Conservation (phyloP, 2,888 invertebrate genomes). For the Apodemia hepburni region DNA sequence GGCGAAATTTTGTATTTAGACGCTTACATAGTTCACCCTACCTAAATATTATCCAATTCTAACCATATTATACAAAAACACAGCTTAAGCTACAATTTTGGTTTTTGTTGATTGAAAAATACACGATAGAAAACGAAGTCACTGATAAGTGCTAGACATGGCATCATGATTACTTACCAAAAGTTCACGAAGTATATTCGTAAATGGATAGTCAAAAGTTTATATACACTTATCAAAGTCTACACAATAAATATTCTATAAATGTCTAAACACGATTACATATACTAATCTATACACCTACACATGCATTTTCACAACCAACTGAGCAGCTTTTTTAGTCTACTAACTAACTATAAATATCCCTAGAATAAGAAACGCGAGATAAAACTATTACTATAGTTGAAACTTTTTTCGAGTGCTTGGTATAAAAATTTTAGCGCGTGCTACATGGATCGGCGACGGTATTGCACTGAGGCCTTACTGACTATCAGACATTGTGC, state of each 20-base stretch:
- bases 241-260: constrained; percentile 11
- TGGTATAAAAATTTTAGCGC: constrained; percentile 41
- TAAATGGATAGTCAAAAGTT: constrained; percentile 4
- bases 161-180: neutral
- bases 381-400: constrained; percentile 14
- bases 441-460: constrained; percentile 59
- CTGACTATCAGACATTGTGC: constrained; percentile 52
- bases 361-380: constrained; percentile 24
- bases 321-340: constrained; percentile 43
- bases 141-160: neutral
- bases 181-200: neutral
- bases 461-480: constrained; percentile 56
- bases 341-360: constrained; percentile 25
- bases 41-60: no score
- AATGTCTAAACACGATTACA: constrained; percentile 27
- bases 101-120: no score
- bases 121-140: neutral
- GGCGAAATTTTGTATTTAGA: no score
- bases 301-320: constrained; percentile 46
- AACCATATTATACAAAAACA: no score
- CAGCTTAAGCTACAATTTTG: no score
- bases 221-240: constrained; percentile 10
- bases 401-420: constrained; percentile 38
- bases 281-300: constrained; percentile 34
- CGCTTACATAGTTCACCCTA: no score